Percentiles rank a stretch among this genome's conserved stretches.
Evolutionary conservation across 2,888 invertebrate species (phyloP).

Genomic region (Ennomos fuscantarius): DNA sequence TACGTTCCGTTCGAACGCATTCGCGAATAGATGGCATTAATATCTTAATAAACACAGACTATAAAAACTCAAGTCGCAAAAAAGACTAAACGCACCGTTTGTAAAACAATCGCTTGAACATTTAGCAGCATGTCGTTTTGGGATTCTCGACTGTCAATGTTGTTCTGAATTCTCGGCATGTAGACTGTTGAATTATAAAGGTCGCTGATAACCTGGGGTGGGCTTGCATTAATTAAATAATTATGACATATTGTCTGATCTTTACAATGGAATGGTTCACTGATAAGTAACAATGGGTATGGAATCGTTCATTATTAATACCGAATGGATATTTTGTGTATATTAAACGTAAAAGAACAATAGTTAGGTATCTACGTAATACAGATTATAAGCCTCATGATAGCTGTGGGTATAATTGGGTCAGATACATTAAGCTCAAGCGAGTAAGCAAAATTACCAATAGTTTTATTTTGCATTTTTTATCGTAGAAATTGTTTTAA

Average conservation of each 20-base stretch:
- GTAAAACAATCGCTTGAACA: constrained; percentile 17
- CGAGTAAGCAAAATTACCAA: neutral
- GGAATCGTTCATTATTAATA: constrained; percentile 61
- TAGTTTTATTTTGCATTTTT: constrained; percentile 10
- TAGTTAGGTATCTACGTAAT: neutral
- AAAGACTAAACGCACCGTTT: constrained; percentile 10
- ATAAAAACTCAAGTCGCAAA: constrained; percentile 7
- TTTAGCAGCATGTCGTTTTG: constrained; percentile 12
- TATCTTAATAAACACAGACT: constrained; percentile 16
- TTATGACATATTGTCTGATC: constrained; percentile 82
- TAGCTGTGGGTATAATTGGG: neutral
- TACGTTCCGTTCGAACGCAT: constrained; percentile 6
- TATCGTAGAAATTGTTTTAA: constrained; percentile 6
- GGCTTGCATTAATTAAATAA: constrained; percentile 82
- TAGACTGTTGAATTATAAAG: constrained; percentile 43
- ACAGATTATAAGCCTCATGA: no score
- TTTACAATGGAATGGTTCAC: constrained; percentile 72
- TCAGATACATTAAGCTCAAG: neutral
- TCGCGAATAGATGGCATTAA: constrained; percentile 13
- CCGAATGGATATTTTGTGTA: constrained; percentile 51
- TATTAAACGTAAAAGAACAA: constrained; percentile 4
- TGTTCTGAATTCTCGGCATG: constrained; percentile 25
- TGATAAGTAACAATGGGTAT: constrained; percentile 66
- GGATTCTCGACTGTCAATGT: constrained; percentile 2
- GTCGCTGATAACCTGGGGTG: constrained; percentile 66